Base-by-base conservation (phyloP, 2,888 invertebrate genomes). In the Nymphalis polychloros region DNA sequence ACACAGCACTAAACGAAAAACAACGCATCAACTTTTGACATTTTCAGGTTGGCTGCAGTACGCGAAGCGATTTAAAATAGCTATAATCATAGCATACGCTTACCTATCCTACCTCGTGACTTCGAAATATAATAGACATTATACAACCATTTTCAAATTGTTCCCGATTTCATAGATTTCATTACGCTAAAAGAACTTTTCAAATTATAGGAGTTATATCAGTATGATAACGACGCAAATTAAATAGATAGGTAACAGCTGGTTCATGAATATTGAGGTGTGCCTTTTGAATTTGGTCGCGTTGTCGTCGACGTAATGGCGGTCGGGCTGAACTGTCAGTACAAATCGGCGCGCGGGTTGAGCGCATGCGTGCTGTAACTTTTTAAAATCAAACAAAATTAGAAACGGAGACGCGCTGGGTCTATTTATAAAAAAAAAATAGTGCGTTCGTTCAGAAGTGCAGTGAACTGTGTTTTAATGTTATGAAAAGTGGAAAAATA, bases 371-470 rank as follows among this genome's bases (percentile, higher is more conserved):
- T 82, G 70, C 55, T 61, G 2, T 67, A 63, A 50, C 47, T 72
- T 67, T 63, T 69, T 59, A 53, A 67, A 46, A 71, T 59, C 66
- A 73, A 31, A 57, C 72, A 75, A 79, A 78, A 70, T 73, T 76
- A 70, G 70, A 63, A 55, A 57, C 67, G 67, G 63, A 68, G 64
- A 67, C 66, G 70, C 64, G 59, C 72, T 75, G 75, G 78, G 76
- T 77, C 77, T 79, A 78, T 83, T 84, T 85, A 87, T 87, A 80
- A 77, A 71, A 70, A 73, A 81, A 77, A 78, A 74, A 75, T 76
- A 76, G 77, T 77, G 78, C 72, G 76, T 76, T 79, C 77, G 78
- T 79, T 79, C 77, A 78, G 81, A 85, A 90, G 90, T 90, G 88
- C 88, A 90, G 91, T 91, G 90, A 87, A 80, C 88, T 79, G 72